Conservation (phyloP, 2,113 vertebrate species). For the Galeopterus variegatus region DNA sequence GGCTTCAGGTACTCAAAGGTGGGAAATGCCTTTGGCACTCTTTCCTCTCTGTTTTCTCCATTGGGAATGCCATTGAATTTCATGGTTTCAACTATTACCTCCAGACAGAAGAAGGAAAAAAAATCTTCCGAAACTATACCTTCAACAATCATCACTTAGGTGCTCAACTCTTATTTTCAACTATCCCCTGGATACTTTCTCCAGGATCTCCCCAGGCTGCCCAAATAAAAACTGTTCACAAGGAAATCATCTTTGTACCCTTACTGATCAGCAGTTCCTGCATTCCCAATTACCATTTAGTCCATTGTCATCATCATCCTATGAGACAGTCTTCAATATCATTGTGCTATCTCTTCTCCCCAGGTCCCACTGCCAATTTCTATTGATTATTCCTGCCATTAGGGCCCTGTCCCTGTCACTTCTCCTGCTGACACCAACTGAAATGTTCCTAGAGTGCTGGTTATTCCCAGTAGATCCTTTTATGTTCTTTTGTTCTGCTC, state of each 20-base stretch:
- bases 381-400: background rate
- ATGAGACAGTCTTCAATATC: background rate
- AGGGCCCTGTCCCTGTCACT: background rate
- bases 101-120: background rate
- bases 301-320: background rate
- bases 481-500: background rate
- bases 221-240: background rate
- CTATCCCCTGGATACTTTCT: background rate
- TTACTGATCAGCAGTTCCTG: background rate
- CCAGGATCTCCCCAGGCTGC: background rate
- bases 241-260: background rate
- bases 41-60: background rate
- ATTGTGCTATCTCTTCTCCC: background rate
- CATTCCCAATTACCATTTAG: background rate
- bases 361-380: background rate
- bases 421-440: background rate
- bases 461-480: background rate
- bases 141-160: background rate
- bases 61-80: constrained; percentile 34
- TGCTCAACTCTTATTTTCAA: background rate
- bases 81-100: constrained; percentile 38
- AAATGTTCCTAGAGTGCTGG: background rate
- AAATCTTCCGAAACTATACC: background rate
- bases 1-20: constrained; percentile 22
- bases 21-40: background rate